phyloP scores from a whole-genome alignment of 30 jellyfish, hydroid and myxozoan species.

The Aurelia coerulea region DNA sequence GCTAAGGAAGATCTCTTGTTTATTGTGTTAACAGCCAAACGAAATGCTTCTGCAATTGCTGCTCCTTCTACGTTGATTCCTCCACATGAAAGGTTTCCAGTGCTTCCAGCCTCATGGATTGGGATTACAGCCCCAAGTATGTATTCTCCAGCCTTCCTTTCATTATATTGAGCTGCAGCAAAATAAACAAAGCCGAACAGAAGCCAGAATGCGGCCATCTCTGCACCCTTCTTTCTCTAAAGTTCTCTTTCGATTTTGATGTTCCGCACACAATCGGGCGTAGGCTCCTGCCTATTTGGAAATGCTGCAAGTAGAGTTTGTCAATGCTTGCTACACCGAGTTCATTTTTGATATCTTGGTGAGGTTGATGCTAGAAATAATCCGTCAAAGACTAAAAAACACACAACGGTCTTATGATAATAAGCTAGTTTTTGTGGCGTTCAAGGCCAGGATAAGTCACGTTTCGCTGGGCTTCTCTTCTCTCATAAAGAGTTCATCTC shows the following conservation, averaged over 20 bases:
- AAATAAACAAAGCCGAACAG: slow-evolving; percentile 1
- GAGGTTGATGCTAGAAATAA: too few species aligned
- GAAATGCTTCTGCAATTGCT: slow-evolving; percentile 62
- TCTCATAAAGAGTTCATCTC: not conserved
- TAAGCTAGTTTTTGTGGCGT: slow-evolving; percentile 18
- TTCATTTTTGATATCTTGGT: too few species aligned
- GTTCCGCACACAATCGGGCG: too few species aligned
- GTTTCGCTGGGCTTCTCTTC: slow-evolving; percentile 15
- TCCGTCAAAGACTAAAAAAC: slow-evolving; percentile 8
- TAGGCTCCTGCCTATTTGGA: too few species aligned
- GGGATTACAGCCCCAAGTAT: slow-evolving; percentile 66
- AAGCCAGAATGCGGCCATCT: not conserved
- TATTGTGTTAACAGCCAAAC: slow-evolving; percentile 53
- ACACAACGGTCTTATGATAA: slow-evolving; percentile 30
- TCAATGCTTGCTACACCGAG: too few species aligned
- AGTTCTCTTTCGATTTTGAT: too few species aligned
- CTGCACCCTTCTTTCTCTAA: not conserved
- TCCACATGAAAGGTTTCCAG: slow-evolving; percentile 43
- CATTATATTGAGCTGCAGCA: slow-evolving; percentile 24
- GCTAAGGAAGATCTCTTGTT: slow-evolving; percentile 18
- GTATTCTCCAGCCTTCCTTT: slow-evolving; percentile 46
- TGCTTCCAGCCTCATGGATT: slow-evolving; percentile 34
- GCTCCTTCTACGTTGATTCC: slow-evolving; percentile 44
- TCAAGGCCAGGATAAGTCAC: slow-evolving; percentile 22
- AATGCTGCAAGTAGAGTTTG: too few species aligned